phyloP scores from a whole-genome alignment of 2,888 invertebrate species.

The Galeruca laticollis region DNA sequence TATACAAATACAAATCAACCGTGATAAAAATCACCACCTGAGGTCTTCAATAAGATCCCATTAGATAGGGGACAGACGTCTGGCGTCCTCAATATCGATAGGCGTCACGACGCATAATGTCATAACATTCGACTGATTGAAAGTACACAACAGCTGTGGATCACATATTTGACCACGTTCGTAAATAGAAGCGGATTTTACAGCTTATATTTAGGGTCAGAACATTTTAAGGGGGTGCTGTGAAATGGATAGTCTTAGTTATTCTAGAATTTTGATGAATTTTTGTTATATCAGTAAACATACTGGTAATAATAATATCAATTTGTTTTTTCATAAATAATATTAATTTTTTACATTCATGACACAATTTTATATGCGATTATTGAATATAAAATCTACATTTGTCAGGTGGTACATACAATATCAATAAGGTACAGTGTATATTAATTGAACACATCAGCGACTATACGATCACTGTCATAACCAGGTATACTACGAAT shows the following conservation, averaged over 20 bases:
- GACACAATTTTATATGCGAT: no score
- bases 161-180: slow-evolving; percentile 38
- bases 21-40: slow-evolving; percentile 42
- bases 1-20: slow-evolving; percentile 2
- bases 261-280: neutral
- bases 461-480: no score
- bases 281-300: neutral
- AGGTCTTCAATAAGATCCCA: slow-evolving; percentile 37
- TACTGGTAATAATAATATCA: no score
- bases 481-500: no score
- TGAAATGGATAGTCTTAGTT: neutral
- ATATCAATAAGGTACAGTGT: no score
- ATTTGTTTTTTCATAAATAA: no score
- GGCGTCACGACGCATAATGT: slow-evolving; percentile 34
- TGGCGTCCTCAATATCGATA: slow-evolving; percentile 34
- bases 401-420: no score
- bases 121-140: slow-evolving; percentile 46
- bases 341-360: no score
- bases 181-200: slow-evolving; percentile 5
- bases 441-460: no score
- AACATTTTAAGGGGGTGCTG: neutral
- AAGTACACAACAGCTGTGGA: slow-evolving; percentile 53
- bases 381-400: no score
- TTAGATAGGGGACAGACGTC: slow-evolving; percentile 39
- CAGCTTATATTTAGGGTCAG: neutral